These are phyloP conservation scores for Craniophora ligustri DNA, from an alignment of 2,888 invertebrate genomes.

Conservation along the genomic window DNA sequence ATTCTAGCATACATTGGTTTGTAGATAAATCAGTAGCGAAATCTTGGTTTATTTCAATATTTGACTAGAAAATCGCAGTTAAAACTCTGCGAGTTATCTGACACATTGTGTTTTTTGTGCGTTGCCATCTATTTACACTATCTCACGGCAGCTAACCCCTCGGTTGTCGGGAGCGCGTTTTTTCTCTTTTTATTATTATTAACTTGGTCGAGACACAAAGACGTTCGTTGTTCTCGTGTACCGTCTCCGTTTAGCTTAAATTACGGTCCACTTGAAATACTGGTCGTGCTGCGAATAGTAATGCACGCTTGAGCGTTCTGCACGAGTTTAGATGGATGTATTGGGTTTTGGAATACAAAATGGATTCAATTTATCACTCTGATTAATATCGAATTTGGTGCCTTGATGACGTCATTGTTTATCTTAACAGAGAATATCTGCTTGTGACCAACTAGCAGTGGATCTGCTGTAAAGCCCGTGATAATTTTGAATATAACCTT, in stretches of 20 bases:
- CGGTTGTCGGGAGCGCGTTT: constrained; percentile 73
- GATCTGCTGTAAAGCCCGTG: too few relatives aligned
- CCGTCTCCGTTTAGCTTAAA: constrained; percentile 32
- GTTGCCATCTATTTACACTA: constrained; percentile 62
- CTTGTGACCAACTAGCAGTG: too few relatives aligned
- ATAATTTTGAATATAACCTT: too few relatives aligned
- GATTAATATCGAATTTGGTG: constrained; percentile 23
- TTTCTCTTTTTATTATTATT: constrained; percentile 87
- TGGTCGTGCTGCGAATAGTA: constrained; percentile 58
- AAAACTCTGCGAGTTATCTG: constrained; percentile 52
- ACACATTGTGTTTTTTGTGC: constrained; percentile 67
- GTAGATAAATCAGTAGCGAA: constrained; percentile 29
- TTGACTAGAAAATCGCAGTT: constrained; percentile 25
- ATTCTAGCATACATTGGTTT: constrained; percentile 52
- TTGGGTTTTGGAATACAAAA: constrained; percentile 11
- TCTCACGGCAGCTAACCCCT: constrained; percentile 83
- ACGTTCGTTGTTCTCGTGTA: constrained; percentile 35
- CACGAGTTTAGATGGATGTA: constrained; percentile 11
- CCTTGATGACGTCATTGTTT: neutral
- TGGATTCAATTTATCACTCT: constrained; percentile 9
- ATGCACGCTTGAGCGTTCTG: constrained; percentile 39
- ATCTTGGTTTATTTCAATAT: constrained; percentile 29
- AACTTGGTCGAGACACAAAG: constrained; percentile 70
- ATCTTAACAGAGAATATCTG: neutral
- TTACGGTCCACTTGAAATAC: constrained; percentile 43